Base-by-base conservation (phyloP, 1,140 invertebrate species). In the Diabrotica virgifera region DNA sequence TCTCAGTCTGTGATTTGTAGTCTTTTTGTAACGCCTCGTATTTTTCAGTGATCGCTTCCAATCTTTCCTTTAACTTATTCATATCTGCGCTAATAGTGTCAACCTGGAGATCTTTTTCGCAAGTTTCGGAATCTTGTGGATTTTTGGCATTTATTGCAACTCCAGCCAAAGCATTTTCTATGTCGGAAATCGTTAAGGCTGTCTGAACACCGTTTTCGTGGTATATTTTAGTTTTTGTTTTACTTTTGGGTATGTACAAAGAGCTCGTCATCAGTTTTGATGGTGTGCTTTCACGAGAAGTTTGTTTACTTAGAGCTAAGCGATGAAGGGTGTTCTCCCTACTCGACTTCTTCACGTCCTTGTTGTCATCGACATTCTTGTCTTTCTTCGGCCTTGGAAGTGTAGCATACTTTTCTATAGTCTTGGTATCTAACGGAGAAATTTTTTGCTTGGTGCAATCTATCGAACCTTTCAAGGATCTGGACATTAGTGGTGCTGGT, bases 191-290 rank as follows among this genome's bases (percentile, higher is more conserved):
- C 0, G 89, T 85, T 24, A 93, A 76, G 6, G 87, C 89, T 0
- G 91, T 93, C 74, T 93, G 91, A 5, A 85, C 83, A 11, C 83
- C 82, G 0, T 83, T 89, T 78, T 93, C 91, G 64, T 92, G 90
- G 75, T 91, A 93, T 63, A 93, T 93, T 69, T 85, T 83, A 0
- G 88, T 91, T 71, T 82, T 84, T 35, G 79, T 64, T 71, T 78
- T 80, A 70, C 82, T 84, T 46, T 80, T 80, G 12, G 80, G 79
- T 46, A 70, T 35, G 52, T 62, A 68, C 52, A 64, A 40, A 14
- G 67, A 69, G 59, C 62, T 63, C 50, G 63, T 65, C 59, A 70
- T 9, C 65, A 84, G 83, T 46, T 82, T 79, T 14, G 74, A 72
- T 11, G 71, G 70, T 6, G 72, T 73, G 40, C 79, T 78, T 7